Evolutionary conservation across 1,140 invertebrate genomes (phyloP).

Genomic region (Wiebesia pumilae): DNA sequence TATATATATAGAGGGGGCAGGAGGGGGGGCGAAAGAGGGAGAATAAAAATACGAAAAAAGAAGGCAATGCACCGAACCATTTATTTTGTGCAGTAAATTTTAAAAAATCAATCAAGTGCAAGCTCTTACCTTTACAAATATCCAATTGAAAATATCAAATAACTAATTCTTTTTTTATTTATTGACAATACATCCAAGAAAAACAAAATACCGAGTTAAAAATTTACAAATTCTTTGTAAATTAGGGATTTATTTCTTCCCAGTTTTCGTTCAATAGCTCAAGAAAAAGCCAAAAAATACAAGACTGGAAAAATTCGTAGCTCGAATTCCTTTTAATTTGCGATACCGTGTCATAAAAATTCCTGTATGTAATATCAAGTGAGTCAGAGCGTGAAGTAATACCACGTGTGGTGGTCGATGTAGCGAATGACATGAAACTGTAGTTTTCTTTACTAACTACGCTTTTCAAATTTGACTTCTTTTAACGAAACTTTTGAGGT

Average conservation of each 20-base stretch:
- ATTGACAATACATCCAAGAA: background rate
- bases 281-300: background rate
- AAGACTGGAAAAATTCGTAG: background rate
- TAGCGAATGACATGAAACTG: background rate
- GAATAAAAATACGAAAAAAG: background rate
- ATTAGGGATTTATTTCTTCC: background rate
- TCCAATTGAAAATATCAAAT: background rate
- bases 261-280: background rate
- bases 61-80: background rate
- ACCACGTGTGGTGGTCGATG: background rate
- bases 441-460: background rate
- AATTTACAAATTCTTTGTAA: background rate
- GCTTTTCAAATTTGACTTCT: background rate
- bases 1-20: too few species aligned
- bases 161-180: background rate
- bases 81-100: background rate
- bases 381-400: background rate
- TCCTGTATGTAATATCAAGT: background rate
- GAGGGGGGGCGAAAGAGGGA: slow-evolving; percentile 22
- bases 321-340: background rate
- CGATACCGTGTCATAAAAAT: background rate
- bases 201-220: background rate
- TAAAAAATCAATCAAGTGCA: background rate
- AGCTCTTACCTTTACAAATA: too few species aligned
- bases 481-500: background rate